Base-by-base conservation (phyloP, 2,888 invertebrate species). In the Ypsolopha sequella region DNA sequence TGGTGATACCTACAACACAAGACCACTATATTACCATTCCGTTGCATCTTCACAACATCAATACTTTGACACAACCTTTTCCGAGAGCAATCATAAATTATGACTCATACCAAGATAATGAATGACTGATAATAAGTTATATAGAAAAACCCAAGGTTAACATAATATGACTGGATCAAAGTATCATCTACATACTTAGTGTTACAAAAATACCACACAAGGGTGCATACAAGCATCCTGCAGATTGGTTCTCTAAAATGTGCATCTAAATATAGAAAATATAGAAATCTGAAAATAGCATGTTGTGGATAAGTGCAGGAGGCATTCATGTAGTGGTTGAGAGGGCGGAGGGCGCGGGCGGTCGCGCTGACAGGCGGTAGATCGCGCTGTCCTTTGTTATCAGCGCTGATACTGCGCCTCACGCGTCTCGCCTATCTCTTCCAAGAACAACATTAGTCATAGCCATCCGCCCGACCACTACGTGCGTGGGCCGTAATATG, bases 1-100 rank as follows among this genome's bases (percentile, higher is more conserved):
- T 70, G 92, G 91, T 64, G 92, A 90, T 58, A 93, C 91, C 94
- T 94, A 81, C 64, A 86, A 88, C 66, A 60, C 66, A 59, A 62
- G 66, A 45, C 45, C 9, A 46, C 24, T 24, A 65, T 11, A 44
- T 45, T 33, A 36, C 35, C 14, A 45, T 50, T 43, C 24, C 24
- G 4, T 48, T 54, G 73, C 73, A 56, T 56, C 56, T 46, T 64
- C 41, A 66, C 59, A 62, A 59, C 50, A 64, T 72, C 61, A 72
- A 55, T 50, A 33, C 7, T 11, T 33, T 33, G 8, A 45, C 9
- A 64, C 58, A 73, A 82, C 79, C 79, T 81, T 79, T 80, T 61
- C 60, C 66, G 73, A 73, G 68, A 72, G 60, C 73, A 81, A 81
- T 81, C 80, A 80, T 74, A 79, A 74, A 68, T 73, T 68, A 73